These are phyloP conservation scores for Drosophila cracens DNA, from an alignment of 2,888 invertebrate species.

Conservation along the genomic window DNA sequence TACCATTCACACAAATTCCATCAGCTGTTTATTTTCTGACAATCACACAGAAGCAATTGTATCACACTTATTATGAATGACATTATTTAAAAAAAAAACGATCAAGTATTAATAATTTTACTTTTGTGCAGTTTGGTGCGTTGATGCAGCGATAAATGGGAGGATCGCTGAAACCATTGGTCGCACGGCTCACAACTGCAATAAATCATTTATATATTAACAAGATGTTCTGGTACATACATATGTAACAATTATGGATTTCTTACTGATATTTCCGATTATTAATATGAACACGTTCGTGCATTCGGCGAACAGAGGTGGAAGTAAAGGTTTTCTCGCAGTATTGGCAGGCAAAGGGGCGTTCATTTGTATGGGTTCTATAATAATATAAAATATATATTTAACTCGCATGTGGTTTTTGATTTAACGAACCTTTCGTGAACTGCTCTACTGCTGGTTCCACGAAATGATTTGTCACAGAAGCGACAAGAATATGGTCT, in stretches of 20 bases:
- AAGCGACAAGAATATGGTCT: constrained; percentile 59
- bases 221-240: not conserved
- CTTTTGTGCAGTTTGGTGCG: constrained; percentile 53
- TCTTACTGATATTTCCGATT: constrained; percentile 60
- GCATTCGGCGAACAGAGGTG: constrained; percentile 50
- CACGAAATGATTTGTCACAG: constrained; percentile 66
- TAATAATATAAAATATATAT: constrained; percentile 5
- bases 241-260: not conserved
- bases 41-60: not conserved
- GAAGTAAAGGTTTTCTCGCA: constrained; percentile 64
- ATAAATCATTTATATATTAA: constrained; percentile 1
- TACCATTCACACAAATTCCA: constrained; percentile 35
- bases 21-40: constrained; percentile 37
- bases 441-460: constrained; percentile 59
- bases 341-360: constrained; percentile 58
- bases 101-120: constrained; percentile 4
- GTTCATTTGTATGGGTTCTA: constrained; percentile 63
- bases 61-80: not conserved
- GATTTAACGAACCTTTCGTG: constrained; percentile 52
- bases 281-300: constrained; percentile 56
- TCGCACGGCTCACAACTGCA: constrained; percentile 62
- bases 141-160: constrained; percentile 55
- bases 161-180: constrained; percentile 57
- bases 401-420: not conserved
- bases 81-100: not conserved